phyloP scores from a whole-genome alignment of 2,113 vertebrate species.

The Vireo altiloquus region DNA sequence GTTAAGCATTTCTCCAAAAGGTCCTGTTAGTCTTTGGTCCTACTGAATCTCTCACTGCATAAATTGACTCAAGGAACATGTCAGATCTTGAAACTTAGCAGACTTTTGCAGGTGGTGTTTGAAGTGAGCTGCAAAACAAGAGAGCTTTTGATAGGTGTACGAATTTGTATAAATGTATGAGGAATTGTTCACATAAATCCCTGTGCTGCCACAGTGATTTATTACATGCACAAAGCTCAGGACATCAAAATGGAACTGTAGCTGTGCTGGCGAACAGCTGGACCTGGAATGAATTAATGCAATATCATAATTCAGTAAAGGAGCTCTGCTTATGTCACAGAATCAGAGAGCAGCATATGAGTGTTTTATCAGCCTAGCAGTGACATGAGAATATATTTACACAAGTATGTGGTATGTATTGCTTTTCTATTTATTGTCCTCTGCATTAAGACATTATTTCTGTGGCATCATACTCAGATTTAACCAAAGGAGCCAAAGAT shows the following conservation, averaged over 20 bases:
- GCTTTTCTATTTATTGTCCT: not conserved
- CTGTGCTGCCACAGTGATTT: slow-evolving; percentile 8
- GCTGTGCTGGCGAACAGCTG: not conserved
- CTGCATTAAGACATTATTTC: not conserved
- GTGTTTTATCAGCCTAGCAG: not conserved
- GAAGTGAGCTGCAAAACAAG: slow-evolving; percentile 11
- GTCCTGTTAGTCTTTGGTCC: not conserved
- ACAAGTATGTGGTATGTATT: not conserved
- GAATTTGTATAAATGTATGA: slow-evolving; percentile 5
- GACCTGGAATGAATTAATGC: slow-evolving; percentile 18
- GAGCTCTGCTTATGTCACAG: not conserved
- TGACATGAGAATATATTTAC: not conserved
- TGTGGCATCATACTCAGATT: not conserved
- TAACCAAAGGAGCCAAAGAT: not conserved
- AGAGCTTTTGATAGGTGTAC: slow-evolving; percentile 11
- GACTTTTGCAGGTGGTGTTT: not conserved
- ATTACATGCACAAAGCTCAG: slow-evolving; percentile 10
- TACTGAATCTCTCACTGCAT: not conserved
- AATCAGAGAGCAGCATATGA: not conserved
- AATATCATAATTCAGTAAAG: slow-evolving; percentile 3
- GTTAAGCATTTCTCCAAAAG: not conserved
- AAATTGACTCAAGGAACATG: not conserved
- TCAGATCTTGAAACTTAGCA: not conserved
- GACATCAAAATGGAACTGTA: slow-evolving; percentile 5
- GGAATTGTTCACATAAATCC: slow-evolving; percentile 27